These are phyloP conservation scores for Glomeris maerens DNA, from an alignment of 1,140 invertebrate genomes.

Conservation along the genomic window DNA sequence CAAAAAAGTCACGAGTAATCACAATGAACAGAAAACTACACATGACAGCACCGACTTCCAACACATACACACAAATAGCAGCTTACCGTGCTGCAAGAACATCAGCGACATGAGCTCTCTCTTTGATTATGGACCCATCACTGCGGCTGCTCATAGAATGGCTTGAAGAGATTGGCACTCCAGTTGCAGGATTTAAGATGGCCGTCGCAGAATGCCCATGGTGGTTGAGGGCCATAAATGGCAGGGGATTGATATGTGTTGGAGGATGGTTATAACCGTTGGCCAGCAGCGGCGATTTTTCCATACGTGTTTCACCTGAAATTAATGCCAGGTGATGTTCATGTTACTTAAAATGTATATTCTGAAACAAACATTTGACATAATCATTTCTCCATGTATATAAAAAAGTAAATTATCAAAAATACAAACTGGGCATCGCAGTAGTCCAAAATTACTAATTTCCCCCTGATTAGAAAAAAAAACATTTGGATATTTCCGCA, in stretches of 20 bases:
- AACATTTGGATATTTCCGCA: too few species aligned
- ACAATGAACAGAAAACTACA: too few species aligned
- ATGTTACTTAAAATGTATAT: too few species aligned
- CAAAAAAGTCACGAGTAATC: too few species aligned
- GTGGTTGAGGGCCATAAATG: conserved; percentile 31
- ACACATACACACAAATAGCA: too few species aligned
- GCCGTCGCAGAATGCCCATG: conserved; percentile 39
- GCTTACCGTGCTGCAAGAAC: conserved; percentile 56
- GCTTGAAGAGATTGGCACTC: conserved; percentile 51
- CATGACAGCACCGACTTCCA: too few species aligned
- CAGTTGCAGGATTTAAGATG: conserved; percentile 54
- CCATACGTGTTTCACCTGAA: conserved; percentile 57
- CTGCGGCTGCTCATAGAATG: conserved; percentile 46
- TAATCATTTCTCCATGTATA: neutral
- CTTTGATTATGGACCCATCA: conserved; percentile 52
- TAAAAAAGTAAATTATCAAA: conserved; percentile 4
- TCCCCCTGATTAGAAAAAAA: too few species aligned
- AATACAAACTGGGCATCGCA: too few species aligned
- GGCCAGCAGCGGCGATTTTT: conserved; percentile 76
- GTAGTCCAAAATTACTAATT: too few species aligned
- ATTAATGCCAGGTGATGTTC: too few species aligned
- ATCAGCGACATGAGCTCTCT: conserved; percentile 58
- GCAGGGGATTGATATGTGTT: conserved; percentile 72
- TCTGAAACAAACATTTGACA: too few species aligned
- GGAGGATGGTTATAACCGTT: conserved; percentile 84